Evolutionary conservation across 37 sponge, comb jelly and placozoan species (phyloP), one percentile per base, ranked within the genome.

Genomic region (Sycon ciliatum): DNA sequence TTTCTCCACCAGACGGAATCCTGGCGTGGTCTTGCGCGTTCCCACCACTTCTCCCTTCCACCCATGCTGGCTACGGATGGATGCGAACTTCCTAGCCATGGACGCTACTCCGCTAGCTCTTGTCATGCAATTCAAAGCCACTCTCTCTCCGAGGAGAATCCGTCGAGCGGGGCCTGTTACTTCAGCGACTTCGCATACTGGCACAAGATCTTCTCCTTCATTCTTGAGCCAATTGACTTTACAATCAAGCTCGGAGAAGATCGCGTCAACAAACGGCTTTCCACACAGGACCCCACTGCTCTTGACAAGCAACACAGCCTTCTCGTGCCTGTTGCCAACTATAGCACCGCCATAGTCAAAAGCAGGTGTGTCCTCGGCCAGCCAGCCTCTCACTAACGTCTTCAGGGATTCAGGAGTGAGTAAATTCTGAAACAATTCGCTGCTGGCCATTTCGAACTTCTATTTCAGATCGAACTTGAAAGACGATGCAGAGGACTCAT

Each of bases 11-110:
- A 84, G 32, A 67, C 95, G 54, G 38, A 94, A 94, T 32, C 95
- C 95, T 29, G 95, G 95, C 27, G 95, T 94, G 6, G 95, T 94
- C 77, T 94, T 94, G 54, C 95, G 75, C 3, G 95, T 94, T 1
- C 95, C 95, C 23, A 92, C 95, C 11, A 94, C 78, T 34, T 90
- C 71, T 28, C 95, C 95, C 32, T 69, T 65, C 95, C 95, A 94
- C 3, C 67, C 74, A 1, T 75, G 32, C 13, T 38, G 32, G 34
- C 71, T 57, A 0, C 38, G 82, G 28, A 74, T 39, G 6, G 74
- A 35, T 3, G 28, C 23, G 34, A 94, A 66, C 38, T 89, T 81
- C 55, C 83, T 57, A 13, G 91, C 87, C 40, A 73, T 74, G 2
- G 85, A 89, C 13, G 91, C 91, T 30, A 94, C 64, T 5, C 95